Evolutionary conservation across 2,797 vertebrate genomes (phyloP), one percentile per base, ranked within the genome.

Genomic region (Eleutherodactylus coqui): DNA sequence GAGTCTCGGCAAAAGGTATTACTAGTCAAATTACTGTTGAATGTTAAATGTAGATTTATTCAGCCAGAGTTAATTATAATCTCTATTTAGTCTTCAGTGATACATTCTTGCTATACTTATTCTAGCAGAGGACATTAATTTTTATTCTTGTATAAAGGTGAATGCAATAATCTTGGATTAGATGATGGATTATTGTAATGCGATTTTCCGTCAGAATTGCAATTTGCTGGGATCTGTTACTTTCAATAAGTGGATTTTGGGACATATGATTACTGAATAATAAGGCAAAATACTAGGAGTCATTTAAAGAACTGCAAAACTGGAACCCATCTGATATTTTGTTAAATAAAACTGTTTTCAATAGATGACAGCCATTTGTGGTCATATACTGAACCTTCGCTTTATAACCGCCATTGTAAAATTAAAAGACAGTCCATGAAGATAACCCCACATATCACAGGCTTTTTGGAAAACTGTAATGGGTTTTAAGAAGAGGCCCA

Each of bases 91-190:
- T 95, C 93, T 92, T 92, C 89, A 92, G 90, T 53, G 93, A 94
- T 92, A 91, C 91, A 90, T 92, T 90, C 93, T 93, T 93, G 94
- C 93, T 90, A 85, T 92, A 90, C 91, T 94, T 94, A 94, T 93
- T 95, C 94, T 92, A 92, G 93, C 89, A 79, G 92, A 91, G 94
- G 93, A 95, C 94, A 95, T 95, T 93, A 94, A 94, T 94, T 94
- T 94, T 94, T 93, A 93, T 93, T 92, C 91, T 90, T 79, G 91
- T 91, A 92, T 93, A 94, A 94, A 94, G 93, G 92, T 92, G 92
- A 93, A 93, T 90, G 91, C 93, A 93, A 92, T 95, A 93, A 94
- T 95, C 93, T 91, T 92, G 91, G 91, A 92, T 93, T 92, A 89
- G 92, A 90, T 91, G 91, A 92, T 90, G 92, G 92, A 93, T 94